A percentile compares a stretch with the other conserved stretches of the same genome.
Evolutionary conservation across 2,113 vertebrate genomes (phyloP).

Genomic region (Plecotus auritus): DNA sequence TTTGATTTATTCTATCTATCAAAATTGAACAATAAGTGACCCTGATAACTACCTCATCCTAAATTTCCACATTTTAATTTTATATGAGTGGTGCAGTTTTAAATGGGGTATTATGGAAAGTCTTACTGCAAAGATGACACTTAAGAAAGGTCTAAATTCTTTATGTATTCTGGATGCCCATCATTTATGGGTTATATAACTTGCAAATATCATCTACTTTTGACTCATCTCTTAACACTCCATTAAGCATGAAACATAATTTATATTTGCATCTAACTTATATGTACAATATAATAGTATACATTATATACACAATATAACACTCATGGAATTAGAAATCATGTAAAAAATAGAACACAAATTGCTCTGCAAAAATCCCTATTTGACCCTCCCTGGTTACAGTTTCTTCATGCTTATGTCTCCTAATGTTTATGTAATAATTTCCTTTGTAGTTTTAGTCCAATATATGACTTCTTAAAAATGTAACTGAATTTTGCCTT

Average conservation of each 20-base stretch:
- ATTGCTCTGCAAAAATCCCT: background rate
- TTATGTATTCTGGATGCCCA: background rate
- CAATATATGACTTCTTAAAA: conserved; percentile 15
- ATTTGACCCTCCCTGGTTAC: background rate
- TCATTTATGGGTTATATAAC: background rate
- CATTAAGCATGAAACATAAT: background rate
- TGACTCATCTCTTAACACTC: background rate
- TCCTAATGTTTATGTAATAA: background rate
- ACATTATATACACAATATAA: too few relatives aligned
- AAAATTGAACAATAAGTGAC: background rate
- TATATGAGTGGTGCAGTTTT: background rate
- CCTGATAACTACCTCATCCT: background rate
- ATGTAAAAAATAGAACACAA: background rate
- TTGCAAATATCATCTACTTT: background rate
- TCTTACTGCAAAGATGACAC: background rate
- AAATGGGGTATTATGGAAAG: background rate
- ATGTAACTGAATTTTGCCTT: background rate
- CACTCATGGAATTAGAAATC: background rate
- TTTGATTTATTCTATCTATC: background rate
- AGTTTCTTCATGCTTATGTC: background rate
- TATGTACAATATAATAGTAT: background rate
- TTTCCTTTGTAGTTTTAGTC: background rate
- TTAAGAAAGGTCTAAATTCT: background rate
- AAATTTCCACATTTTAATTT: background rate
- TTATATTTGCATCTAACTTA: background rate